Evolutionary conservation across 2,113 vertebrate species (phyloP).

Genomic region (Chitala chitala): DNA sequence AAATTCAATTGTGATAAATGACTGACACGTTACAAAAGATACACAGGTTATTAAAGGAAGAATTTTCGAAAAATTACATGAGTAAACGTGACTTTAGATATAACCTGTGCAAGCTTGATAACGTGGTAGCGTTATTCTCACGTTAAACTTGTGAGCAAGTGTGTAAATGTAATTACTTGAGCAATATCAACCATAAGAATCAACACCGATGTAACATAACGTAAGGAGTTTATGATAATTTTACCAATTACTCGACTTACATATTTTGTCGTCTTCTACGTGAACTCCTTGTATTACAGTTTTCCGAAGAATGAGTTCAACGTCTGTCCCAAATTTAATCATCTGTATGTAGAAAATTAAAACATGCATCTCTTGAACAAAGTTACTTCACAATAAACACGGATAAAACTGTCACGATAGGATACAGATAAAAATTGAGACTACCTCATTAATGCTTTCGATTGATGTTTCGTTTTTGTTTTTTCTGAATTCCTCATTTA

Average conservation of each 20-base stretch:
- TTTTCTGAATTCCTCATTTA: conserved; percentile 66
- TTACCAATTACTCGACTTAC: conserved; percentile 40
- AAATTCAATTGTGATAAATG: too few species aligned
- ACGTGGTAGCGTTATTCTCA: too few species aligned
- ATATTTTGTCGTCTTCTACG: conserved; percentile 44
- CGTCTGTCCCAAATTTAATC: conserved; percentile 62
- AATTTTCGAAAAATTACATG: too few species aligned
- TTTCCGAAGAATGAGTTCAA: conserved; percentile 57
- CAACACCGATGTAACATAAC: too few species aligned
- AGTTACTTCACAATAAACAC: too few species aligned
- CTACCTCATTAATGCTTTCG: conserved; percentile 61
- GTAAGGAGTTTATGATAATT: not conserved
- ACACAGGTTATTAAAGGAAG: too few species aligned
- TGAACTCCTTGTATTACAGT: conserved; percentile 60
- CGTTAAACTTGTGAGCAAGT: too few species aligned
- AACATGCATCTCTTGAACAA: not conserved
- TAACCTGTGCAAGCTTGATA: too few species aligned
- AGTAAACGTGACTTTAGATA: too few species aligned
- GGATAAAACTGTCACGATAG: not conserved
- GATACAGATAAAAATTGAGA: not conserved
- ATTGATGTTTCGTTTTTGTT: conserved; percentile 59
- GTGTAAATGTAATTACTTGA: too few species aligned
- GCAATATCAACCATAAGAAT: too few species aligned
- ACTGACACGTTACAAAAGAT: too few species aligned
- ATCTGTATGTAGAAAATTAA: conserved; percentile 46